Evolutionary conservation across 2,888 invertebrate genomes (phyloP).

Genomic region (Cosmopolites sordidus): DNA sequence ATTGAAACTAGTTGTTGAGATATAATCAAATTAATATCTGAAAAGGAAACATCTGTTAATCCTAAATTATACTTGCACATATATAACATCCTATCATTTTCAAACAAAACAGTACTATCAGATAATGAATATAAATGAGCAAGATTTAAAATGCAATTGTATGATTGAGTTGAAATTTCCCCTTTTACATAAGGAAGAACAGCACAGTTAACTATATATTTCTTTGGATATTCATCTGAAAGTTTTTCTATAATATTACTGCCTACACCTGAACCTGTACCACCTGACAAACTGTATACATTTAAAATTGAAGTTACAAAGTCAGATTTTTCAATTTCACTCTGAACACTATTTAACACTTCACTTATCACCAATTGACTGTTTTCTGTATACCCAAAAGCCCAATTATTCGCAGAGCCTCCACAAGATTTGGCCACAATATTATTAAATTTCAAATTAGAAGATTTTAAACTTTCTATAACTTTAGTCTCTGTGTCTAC

Average conservation of each 20-base stretch:
- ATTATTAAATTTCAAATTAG: constrained; percentile 44
- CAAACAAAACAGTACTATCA: constrained; percentile 48
- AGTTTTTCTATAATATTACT: constrained; percentile 47
- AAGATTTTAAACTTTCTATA: constrained; percentile 32
- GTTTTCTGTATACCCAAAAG: constrained; percentile 50
- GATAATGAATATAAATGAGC: constrained; percentile 47
- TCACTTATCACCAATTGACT: constrained; percentile 43
- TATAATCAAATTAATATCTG: constrained; percentile 50
- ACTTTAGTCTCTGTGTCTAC: constrained; percentile 53
- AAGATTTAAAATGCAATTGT: constrained; percentile 51
- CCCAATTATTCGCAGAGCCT: constrained; percentile 56
- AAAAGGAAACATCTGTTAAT: constrained; percentile 39
- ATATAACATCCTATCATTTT: constrained; percentile 50
- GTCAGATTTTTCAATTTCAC: constrained; percentile 49
- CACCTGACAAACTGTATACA: constrained; percentile 52
- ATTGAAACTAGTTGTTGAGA: constrained; percentile 49
- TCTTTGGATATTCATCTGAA: constrained; percentile 49
- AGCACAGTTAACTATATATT: constrained; percentile 45
- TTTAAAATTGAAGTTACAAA: constrained; percentile 47
- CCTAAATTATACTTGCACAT: constrained; percentile 41
- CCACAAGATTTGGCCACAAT: constrained; percentile 46
- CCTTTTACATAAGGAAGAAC: constrained; percentile 51
- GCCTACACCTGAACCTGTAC: constrained; percentile 55
- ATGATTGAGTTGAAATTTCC: constrained; percentile 53
- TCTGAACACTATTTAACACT: constrained; percentile 45